Percentiles rank a stretch among this genome's conserved stretches.
Conservation (phyloP, 2,888 invertebrate genomes). For the Acutogordius australiensis region DNA sequence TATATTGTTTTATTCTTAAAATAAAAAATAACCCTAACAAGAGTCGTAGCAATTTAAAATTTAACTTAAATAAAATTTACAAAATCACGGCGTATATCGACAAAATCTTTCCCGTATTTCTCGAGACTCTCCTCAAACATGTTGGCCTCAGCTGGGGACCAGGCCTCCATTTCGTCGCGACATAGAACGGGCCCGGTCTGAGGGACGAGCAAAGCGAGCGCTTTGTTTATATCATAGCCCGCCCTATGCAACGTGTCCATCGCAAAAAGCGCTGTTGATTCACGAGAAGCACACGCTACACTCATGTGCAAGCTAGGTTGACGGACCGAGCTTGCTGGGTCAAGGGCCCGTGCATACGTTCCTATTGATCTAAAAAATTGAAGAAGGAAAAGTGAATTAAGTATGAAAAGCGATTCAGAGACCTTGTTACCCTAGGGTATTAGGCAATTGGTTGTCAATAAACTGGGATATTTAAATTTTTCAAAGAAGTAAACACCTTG, state of each 20-base stretch:
- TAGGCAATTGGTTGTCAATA: no score
- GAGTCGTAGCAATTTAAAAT: no score
- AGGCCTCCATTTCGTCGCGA: constrained; percentile 97
- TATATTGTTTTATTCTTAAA: no score
- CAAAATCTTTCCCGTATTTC: constrained; percentile 81
- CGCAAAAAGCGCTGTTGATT: constrained; percentile 92
- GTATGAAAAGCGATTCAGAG: no score
- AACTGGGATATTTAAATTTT: no score
- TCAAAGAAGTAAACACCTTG: no score
- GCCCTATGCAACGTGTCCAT: constrained; percentile 85
- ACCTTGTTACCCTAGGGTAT: no score
- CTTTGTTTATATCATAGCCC: constrained; percentile 58
- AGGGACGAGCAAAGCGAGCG: constrained; percentile 68
- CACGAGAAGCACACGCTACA: constrained; percentile 87
- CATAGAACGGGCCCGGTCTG: constrained; percentile 64
- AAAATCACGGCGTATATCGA: constrained; percentile 86
- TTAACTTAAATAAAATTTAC: no score
- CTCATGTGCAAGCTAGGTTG: constrained; percentile 96
- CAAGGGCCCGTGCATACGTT: constrained; percentile 87
- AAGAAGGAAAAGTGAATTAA: no score
- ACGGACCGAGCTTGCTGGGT: constrained; percentile 87
- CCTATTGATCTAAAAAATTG: constrained; percentile 60
- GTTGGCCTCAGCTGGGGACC: constrained; percentile 95
- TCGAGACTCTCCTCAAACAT: constrained; percentile 90
- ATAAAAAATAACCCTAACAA: no score